Evolutionary conservation across 2,888 invertebrate species (phyloP), one percentile per base, ranked within the genome.

Genomic region (Callyntrura sp.): DNA sequence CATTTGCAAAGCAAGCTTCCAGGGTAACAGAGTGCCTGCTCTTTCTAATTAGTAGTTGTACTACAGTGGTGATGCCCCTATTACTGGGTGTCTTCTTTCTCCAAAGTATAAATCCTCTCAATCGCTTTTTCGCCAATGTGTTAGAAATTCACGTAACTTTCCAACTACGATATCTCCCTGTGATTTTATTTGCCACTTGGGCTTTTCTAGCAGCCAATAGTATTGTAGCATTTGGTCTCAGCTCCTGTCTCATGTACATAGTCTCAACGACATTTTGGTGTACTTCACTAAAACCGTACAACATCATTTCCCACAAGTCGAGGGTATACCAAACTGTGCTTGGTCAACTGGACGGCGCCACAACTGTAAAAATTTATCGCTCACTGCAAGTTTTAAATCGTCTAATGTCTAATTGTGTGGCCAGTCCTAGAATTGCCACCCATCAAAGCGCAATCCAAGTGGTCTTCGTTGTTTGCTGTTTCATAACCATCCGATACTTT

Each of bases 351-450:
- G 48, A 76, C 12, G 0, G 3, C 8, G n/a, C 5, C 1, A 20
- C 14, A 17, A 76, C 48, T 48, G 6, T 76, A 0, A 14, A 28
- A 1, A 76, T 76, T 5, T 76, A 76, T 25, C 45, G 76, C 6
- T 76, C 76, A 20, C 5, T 76, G 4, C 76, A 76, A 51, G 23
- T 76, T 11, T 12, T 76, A 14, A 76, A 76, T 20, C 76, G 76
- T 5, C 20, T 76, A 12, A 0, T 48, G 11, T 48, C 20, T 0
- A 23, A 20, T 12, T 76, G 48, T 11, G 0, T 76, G 11, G 76
- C 48, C 0, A n/a, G 12, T 14, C 17, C 76, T 0, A 48, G 76
- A 76, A 23, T 76, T 3, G 76, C 76, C 1, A 51, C 48, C 0
- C 48, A 48, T 45, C 76, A 76, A 17, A 48, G 45, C n/a, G 48